A percentile compares a stretch with the other conserved stretches of the same genome.
Conservation (phyloP, 2,888 invertebrate species). For the Oxytorus armatus region DNA sequence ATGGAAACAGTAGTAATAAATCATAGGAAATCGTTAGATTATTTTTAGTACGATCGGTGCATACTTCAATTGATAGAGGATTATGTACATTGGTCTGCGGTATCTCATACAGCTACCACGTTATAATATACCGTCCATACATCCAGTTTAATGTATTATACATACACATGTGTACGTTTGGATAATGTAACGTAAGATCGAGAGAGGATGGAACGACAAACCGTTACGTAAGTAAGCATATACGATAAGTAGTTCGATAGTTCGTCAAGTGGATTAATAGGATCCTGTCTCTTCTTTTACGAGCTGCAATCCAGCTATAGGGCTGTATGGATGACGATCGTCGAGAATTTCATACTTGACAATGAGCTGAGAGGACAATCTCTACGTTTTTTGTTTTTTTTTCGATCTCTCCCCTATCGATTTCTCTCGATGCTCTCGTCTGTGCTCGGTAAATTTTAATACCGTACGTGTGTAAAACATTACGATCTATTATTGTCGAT, state of each 20-base stretch:
- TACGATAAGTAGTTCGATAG: constrained; percentile 73
- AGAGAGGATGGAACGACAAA: constrained; percentile 67
- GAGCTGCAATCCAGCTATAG: background rate
- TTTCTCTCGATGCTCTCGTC: background rate
- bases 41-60: too few relatives aligned
- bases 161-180: constrained; percentile 15
- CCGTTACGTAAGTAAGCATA: constrained; percentile 73
- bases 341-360: constrained; percentile 9
- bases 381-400: constrained; percentile 27
- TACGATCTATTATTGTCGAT: too few relatives aligned
- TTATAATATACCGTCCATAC: too few relatives aligned
- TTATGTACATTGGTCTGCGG: too few relatives aligned
- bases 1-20: too few relatives aligned
- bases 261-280: constrained; percentile 68
- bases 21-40: too few relatives aligned
- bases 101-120: too few relatives aligned
- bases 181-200: constrained; percentile 56
- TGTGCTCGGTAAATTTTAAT: background rate
- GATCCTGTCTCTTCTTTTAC: constrained; percentile 18
- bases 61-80: too few relatives aligned
- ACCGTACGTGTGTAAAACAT: background rate
- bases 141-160: background rate
- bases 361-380: constrained; percentile 25
- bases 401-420: background rate
- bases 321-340: background rate